Conservation (phyloP, 1,140 invertebrate species). For the Oncopeltus fasciatus region DNA sequence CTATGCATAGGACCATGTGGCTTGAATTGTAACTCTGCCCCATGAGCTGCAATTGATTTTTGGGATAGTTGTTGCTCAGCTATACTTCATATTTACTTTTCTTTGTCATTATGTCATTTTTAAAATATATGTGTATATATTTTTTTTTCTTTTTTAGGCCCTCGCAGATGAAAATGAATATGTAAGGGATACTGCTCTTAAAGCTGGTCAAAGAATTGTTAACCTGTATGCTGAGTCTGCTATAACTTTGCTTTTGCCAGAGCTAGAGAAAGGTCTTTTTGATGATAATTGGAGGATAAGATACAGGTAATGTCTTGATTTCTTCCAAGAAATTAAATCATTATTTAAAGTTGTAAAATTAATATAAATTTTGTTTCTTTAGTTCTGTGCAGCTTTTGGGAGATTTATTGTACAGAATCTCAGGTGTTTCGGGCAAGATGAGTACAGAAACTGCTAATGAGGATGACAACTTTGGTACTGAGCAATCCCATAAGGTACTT, state of each 20-base stretch:
- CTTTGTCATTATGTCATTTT: too few species aligned
- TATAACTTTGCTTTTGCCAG: conserved; percentile 81
- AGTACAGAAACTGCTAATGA: conserved; percentile 94
- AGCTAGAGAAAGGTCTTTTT: conserved; percentile 84
- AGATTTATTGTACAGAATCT: conserved; percentile 91
- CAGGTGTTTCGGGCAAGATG: conserved; percentile 96
- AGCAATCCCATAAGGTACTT: conserved; percentile 64
- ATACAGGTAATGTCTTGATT: conserved; percentile 41
- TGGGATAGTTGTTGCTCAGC: too few species aligned
- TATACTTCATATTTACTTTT: too few species aligned
- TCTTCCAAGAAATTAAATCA: not conserved
- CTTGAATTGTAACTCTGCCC: too few species aligned
- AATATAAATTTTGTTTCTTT: conserved; percentile 21
- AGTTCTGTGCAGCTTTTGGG: conserved; percentile 92
- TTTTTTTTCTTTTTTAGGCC: conserved; percentile 42
- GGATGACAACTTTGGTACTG: conserved; percentile 98
- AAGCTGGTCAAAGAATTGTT: conserved; percentile 93
- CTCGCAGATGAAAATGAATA: conserved; percentile 98
- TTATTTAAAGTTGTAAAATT: not conserved
- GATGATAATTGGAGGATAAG: conserved; percentile 98
- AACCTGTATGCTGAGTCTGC: conserved; percentile 92
- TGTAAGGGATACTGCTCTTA: conserved; percentile 89
- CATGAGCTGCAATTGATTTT: too few species aligned
- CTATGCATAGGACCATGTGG: too few species aligned
- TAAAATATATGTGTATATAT: too few species aligned